Evolutionary conservation across 2,888 invertebrate species (phyloP).

Genomic region (Melieria crassipennis): DNA sequence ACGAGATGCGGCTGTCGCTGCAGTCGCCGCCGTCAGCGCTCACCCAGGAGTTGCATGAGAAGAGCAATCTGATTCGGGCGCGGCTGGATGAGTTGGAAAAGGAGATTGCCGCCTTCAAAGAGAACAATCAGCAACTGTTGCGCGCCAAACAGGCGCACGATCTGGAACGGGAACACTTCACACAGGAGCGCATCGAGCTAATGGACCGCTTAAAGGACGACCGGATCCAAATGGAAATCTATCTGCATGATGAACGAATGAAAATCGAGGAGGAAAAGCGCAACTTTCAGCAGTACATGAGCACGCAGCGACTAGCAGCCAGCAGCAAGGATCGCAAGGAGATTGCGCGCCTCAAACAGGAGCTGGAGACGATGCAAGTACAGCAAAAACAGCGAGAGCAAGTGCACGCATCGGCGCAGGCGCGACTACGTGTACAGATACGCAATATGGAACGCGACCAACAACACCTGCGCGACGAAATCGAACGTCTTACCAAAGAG

Average conservation of each 20-base stretch:
- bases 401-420: constrained; percentile 76
- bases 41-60: constrained; percentile 49
- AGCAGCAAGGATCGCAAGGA: constrained; percentile 78
- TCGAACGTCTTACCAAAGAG: constrained; percentile 75
- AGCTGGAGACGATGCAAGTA: constrained; percentile 73
- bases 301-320: constrained; percentile 73
- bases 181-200: constrained; percentile 71
- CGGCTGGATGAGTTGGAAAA: constrained; percentile 74
- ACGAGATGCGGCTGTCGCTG: not conserved
- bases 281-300: constrained; percentile 74
- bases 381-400: constrained; percentile 79
- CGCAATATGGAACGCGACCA: constrained; percentile 79
- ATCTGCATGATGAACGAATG: constrained; percentile 76
- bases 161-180: constrained; percentile 71
- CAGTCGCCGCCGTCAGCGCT: constrained; percentile 31
- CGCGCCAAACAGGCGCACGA: constrained; percentile 73
- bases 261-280: constrained; percentile 74
- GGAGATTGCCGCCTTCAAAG: constrained; percentile 70
- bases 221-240: constrained; percentile 72
- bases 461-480: constrained; percentile 71
- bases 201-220: constrained; percentile 74
- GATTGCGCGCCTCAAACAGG: constrained; percentile 72
- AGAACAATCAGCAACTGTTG: constrained; percentile 68
- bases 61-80: constrained; percentile 62
- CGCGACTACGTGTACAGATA: constrained; percentile 78